phyloP scores from a whole-genome alignment of 2,888 invertebrate species.

The Proisotoma minuta region DNA sequence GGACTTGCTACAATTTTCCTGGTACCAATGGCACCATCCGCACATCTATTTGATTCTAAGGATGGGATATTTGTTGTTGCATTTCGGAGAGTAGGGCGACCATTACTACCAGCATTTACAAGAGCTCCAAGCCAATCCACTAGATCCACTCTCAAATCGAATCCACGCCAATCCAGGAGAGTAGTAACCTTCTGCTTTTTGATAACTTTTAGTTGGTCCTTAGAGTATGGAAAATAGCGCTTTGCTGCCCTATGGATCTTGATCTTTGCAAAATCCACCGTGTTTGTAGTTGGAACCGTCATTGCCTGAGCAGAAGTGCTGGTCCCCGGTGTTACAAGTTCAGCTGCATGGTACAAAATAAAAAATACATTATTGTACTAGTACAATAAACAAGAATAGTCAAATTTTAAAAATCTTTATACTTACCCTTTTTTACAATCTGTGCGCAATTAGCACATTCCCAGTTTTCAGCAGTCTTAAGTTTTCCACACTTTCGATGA shows the following conservation, averaged over 20 bases:
- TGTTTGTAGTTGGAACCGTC: not conserved
- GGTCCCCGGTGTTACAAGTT: not conserved
- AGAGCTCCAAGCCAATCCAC: slow-evolving; percentile 18
- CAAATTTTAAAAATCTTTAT: not conserved
- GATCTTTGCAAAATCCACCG: not conserved
- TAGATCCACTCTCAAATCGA: slow-evolving; percentile 27
- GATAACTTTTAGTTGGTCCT: not conserved
- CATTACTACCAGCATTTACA: not conserved
- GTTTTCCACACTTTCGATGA: slow-evolving; percentile 55
- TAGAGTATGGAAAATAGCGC: slow-evolving; percentile 36
- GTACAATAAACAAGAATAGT: not conserved
- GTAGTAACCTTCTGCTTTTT: slow-evolving; percentile 1
- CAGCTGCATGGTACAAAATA: not conserved
- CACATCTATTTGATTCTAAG: not conserved
- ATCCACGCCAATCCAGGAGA: slow-evolving; percentile 40
- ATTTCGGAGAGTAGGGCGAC: no score
- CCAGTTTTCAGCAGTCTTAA: slow-evolving; percentile 52
- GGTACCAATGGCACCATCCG: not conserved
- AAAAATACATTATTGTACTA: not conserved
- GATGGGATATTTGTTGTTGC: not conserved
- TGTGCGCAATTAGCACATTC: slow-evolving; percentile 53
- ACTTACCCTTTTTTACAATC: slow-evolving; percentile 25
- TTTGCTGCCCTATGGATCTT: not conserved
- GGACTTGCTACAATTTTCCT: no score
- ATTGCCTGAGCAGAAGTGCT: not conserved